phyloP scores from a whole-genome alignment of 2,113 vertebrate genomes.

The Platysteira castanea region DNA sequence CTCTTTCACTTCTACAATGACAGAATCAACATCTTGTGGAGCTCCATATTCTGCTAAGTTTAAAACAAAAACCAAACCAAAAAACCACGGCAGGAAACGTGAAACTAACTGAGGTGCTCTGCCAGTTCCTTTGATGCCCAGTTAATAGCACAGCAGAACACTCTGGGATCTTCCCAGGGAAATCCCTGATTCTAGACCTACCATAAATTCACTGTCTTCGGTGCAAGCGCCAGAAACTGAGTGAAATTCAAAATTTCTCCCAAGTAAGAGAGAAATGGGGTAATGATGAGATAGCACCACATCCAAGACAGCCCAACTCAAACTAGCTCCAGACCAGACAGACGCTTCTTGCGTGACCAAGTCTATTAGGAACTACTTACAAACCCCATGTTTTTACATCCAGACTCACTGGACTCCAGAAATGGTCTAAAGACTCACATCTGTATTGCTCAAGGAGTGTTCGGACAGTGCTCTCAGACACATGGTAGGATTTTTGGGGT shows the following conservation, averaged over 20 bases:
- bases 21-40: background rate
- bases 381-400: background rate
- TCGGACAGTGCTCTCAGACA: background rate
- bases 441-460: background rate
- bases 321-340: background rate
- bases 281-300: rapidly evolving
- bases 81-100: rapidly evolving
- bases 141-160: background rate
- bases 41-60: background rate
- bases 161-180: background rate
- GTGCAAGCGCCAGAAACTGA: background rate
- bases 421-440: background rate
- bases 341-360: rapidly evolving
- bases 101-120: background rate
- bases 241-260: background rate
- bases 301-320: background rate
- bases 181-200: background rate
- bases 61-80: background rate
- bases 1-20: background rate
- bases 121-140: background rate
- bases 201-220: rapidly evolving
- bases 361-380: background rate
- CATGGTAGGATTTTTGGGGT: background rate
- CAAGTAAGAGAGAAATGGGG: background rate
- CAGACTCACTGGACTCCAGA: background rate